Conservation (phyloP, 2,113 vertebrate species). For the Grus americana region DNA sequence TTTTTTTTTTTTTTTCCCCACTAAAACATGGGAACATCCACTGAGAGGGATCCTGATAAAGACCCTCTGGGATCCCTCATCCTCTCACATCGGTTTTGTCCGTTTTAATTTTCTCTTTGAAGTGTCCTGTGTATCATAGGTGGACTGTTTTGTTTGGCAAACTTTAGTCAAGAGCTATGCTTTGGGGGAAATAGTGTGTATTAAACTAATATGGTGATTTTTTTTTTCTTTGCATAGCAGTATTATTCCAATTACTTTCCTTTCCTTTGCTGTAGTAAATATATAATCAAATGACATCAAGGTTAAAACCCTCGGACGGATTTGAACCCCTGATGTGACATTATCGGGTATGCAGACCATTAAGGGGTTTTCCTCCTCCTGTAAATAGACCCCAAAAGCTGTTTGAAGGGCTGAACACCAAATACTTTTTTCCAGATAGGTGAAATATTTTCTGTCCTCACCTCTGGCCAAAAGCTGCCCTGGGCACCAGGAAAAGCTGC, state of each 20-base stretch:
- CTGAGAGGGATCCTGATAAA: slow-evolving; percentile 61
- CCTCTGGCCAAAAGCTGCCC: not conserved
- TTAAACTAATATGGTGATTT: not conserved
- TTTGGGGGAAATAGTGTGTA: not conserved
- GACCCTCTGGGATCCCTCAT: slow-evolving; percentile 6
- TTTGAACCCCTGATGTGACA: not conserved
- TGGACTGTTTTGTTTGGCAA: slow-evolving; percentile 27
- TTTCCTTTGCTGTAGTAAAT: not conserved
- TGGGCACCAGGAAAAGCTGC: not conserved
- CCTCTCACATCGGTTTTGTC: not conserved
- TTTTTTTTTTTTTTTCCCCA: not conserved
- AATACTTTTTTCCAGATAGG: not conserved
- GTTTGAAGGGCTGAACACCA: not conserved
- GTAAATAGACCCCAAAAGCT: not conserved
- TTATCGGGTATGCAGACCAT: not conserved
- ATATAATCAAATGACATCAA: not conserved
- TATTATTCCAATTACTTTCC: not conserved
- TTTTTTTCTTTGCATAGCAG: not conserved
- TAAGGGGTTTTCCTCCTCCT: not conserved
- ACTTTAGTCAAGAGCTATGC: not conserved
- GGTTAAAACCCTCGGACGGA: not conserved
- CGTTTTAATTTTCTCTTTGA: slow-evolving; percentile 60
- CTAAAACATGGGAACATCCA: slow-evolving; percentile 30
- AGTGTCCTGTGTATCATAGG: not conserved
- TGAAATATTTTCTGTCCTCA: not conserved